Evolutionary conservation across 2,113 vertebrate species (phyloP), one percentile per base, ranked within the genome.

Genomic region (Gila orcuttii): DNA sequence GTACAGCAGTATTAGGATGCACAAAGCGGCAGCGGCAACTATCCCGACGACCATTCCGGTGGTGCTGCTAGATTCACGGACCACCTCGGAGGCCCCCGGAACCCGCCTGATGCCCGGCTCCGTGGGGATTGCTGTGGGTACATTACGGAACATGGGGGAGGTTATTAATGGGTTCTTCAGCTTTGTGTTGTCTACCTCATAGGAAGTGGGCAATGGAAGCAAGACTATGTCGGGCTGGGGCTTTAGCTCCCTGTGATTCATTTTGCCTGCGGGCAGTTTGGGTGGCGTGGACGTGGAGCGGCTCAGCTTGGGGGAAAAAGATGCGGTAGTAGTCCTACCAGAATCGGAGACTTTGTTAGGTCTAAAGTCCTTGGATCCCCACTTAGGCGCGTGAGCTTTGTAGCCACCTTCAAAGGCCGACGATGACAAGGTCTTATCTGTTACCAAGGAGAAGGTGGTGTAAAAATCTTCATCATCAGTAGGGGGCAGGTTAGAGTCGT

Each of bases 391-490:
- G 90, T 97, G 96, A 96, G 96, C 96, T 97, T 99, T 98, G 97
- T 96, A 98, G 97, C 96, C 97, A 97, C 98, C 97, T 96, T 98
- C 96, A 97, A 98, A 98, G 97, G 96, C 94, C 95, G 97, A 97
- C 95, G 97, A 97, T 95, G 97, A 98, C 96, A 97, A 96, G 97
- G 97, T 99, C 96, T 98, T 97, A 98, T 97, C 97, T 98, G 97
- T 98, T 98, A 99, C 97, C 97, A 97, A 97, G 97, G 96, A 98
- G 97, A 97, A 96, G 97, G 97, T 96, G 96, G 97, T 96, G 97
- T 99, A 97, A 99, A 99, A 98, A 99, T 99, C 97, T 99, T 99
- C 98, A 96, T 98, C 98, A 97, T 98, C 97, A 94, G 97, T 97
- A 96, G 97, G 97, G 97, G 97, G 97, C 94, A 96, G 96, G 96